Base-by-base conservation (phyloP, 2,888 invertebrate genomes). In the Caenorhabditis uteleia region DNA sequence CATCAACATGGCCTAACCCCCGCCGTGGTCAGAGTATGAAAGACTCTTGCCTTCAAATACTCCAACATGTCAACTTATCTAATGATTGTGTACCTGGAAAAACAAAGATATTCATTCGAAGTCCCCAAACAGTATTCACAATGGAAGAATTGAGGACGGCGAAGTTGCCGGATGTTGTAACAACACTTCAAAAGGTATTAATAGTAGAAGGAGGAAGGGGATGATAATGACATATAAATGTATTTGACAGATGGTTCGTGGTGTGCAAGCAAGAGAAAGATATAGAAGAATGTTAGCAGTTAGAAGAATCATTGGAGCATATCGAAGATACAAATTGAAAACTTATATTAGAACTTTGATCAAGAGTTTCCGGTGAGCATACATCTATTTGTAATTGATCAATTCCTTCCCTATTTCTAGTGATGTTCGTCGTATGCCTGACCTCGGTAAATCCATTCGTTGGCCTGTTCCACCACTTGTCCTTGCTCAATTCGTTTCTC, bases 1-100 rank as follows among this genome's bases (percentile, higher is more conserved):
- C 91, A 83, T 90, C 90, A 85, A 97, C 95, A 2, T 97, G 97
- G 97, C 97, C 97, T 31, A 95, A 93, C 86, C 95, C 90, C 87
- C 89, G 90, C 58, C 89, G 89, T 4, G 89, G 89, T 49, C 87
- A 85, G 49, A 90, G 90, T 74, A 33, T 44, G 5, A 29, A 42
- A 7, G 66, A 57, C 16, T 61, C 54, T 25, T 66, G 68, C 34
- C 25, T 53, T 34, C 46, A 65, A 65, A 88, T 98, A 65, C 88
- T 95, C 73, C 88, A 91, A 45, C 91, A 93, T 74, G 88, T 90
- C 78, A 88, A 89, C 34, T 89, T 90, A 74, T 84, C 88, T 2
- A 86, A 89, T 31, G 95, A 97, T 83, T 93, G 94, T 20, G 91
- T 91, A 84, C 95, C 91, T 82, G 97, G 97, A 14, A 91, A 91